These are phyloP conservation scores for Lysandra bellargus DNA, from an alignment of 2,888 invertebrate genomes.

Conservation along the genomic window DNA sequence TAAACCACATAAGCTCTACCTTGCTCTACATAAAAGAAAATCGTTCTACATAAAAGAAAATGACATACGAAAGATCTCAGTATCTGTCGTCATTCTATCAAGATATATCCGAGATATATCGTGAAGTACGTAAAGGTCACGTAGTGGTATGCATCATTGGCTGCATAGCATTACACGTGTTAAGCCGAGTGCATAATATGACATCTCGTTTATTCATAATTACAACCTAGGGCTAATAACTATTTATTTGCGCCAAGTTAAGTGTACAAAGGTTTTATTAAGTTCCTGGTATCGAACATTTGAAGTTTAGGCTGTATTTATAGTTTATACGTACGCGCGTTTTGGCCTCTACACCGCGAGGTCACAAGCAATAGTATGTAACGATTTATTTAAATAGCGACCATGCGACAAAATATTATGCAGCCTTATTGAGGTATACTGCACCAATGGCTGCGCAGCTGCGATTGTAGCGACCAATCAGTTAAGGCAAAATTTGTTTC, in stretches of 20 bases:
- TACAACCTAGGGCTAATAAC: neutral
- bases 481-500: no score
- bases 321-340: no score
- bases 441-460: no score
- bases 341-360: no score
- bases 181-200: neutral
- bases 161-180: conserved; percentile 5
- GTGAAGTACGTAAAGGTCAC: conserved; percentile 2
- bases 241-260: neutral
- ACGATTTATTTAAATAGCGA: no score
- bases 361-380: no score
- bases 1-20: neutral
- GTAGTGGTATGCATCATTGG: conserved; percentile 13
- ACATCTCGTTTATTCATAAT: neutral
- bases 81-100: neutral
- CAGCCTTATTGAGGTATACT: no score
- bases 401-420: no score
- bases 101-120: neutral
- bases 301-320: no score
- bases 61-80: neutral
- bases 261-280: neutral
- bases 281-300: no score
- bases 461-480: no score
- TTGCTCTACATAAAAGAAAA: no score
- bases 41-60: neutral